Percentiles rank a stretch among this genome's conserved stretches.
Conservation (phyloP, 2,888 invertebrate genomes). For the Parapristionchus giblindavisi region DNA sequence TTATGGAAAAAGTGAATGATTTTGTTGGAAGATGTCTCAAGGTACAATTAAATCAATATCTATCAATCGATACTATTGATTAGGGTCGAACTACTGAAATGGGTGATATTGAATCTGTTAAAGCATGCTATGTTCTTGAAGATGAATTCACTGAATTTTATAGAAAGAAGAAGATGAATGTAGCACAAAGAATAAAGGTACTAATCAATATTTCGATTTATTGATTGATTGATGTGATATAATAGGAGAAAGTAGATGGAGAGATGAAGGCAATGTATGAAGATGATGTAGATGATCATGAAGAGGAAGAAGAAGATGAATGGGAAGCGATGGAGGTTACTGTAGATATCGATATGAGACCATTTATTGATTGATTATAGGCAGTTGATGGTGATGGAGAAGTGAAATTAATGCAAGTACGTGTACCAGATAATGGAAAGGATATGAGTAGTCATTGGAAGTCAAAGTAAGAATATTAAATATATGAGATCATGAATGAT, state of each 20-base stretch:
- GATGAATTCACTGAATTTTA: slow-evolving; percentile 12
- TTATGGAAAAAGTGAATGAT: not conserved
- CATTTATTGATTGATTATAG: not conserved
- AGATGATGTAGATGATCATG: not conserved
- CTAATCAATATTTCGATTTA: too few species aligned
- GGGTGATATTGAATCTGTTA: not conserved
- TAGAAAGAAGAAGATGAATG: slow-evolving; percentile 19
- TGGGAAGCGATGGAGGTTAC: slow-evolving; percentile 35
- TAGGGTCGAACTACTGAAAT: slow-evolving; percentile 1
- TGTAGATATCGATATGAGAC: too few species aligned
- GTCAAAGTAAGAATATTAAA: slow-evolving; percentile 25
- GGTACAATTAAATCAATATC: not conserved
- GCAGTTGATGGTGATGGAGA: not conserved
- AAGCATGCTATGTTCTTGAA: slow-evolving; percentile 2
- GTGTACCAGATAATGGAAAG: not conserved
- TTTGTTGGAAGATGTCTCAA: slow-evolving; percentile 23
- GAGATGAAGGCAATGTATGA: slow-evolving; percentile 1
- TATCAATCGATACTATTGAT: not conserved
- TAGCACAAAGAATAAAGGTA: slow-evolving; percentile 24
- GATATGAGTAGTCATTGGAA: slow-evolving; percentile 17
- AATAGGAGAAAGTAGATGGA: not conserved
- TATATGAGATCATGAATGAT: not conserved
- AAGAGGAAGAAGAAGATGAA: slow-evolving; percentile 36
- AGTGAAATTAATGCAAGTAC: not conserved
- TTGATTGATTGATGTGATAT: not conserved